These are phyloP conservation scores for Hesperophylax magnus DNA, from an alignment of 1,140 invertebrate genomes.

Conservation along the genomic window DNA sequence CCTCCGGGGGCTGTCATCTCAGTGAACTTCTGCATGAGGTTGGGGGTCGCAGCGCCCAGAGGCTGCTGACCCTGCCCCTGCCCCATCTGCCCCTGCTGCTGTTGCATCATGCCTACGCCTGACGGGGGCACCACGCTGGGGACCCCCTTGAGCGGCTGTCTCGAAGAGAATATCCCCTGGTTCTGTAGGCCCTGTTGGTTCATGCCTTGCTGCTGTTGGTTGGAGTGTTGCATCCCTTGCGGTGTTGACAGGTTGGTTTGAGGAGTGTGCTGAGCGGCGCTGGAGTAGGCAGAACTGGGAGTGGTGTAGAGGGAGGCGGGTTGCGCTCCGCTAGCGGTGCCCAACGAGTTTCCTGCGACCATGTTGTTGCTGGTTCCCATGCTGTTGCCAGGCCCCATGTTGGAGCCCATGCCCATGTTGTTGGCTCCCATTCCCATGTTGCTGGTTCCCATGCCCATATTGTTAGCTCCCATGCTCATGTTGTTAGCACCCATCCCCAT, in stretches of 20 bases:
- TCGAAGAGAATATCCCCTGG: conserved; percentile 58
- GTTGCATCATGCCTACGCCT: conserved; percentile 63
- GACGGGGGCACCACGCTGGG: conserved; percentile 73
- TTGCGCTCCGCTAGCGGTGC: conserved; percentile 52
- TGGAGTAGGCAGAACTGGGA: conserved; percentile 25
- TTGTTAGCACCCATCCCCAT: conserved; percentile 23
- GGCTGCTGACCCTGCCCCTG: conserved; percentile 63
- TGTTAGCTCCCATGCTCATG: conserved; percentile 41
- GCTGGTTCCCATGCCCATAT: conserved; percentile 28
- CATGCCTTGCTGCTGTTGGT: conserved; percentile 40
- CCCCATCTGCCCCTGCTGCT: conserved; percentile 54
- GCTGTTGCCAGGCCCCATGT: conserved; percentile 31
- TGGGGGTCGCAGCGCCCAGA: conserved; percentile 71
- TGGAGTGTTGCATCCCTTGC: conserved; percentile 40
- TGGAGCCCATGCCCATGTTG: conserved; percentile 18
- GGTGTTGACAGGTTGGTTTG: conserved; percentile 50
- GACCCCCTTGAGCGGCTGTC: conserved; percentile 67
- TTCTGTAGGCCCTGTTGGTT: conserved; percentile 55
- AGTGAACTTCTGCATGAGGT: conserved; percentile 86
- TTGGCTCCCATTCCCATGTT: conserved; percentile 11
- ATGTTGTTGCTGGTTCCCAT: conserved; percentile 58
- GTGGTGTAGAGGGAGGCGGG: conserved; percentile 29
- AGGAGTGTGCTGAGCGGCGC: conserved; percentile 61
- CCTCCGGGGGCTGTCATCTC: conserved; percentile 87
- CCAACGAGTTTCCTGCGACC: conserved; percentile 64